phyloP scores from a whole-genome alignment of 2,888 invertebrate genomes.

The Ormyrus nitidulus region DNA sequence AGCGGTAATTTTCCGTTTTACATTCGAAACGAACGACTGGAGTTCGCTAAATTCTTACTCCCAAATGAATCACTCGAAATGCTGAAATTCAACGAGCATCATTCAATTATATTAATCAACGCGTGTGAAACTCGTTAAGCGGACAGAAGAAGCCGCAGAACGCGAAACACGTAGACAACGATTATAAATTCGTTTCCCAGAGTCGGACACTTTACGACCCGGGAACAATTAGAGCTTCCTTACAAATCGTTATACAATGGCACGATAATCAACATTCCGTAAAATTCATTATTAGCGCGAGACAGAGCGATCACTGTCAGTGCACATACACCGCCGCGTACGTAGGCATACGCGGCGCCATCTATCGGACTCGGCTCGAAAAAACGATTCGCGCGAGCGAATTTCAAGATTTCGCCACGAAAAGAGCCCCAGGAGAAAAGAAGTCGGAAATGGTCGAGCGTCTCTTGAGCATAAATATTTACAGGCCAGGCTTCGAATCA shows the following conservation, averaged over 20 bases:
- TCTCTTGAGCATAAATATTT: neutral
- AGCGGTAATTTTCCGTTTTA: too few species aligned
- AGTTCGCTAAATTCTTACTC: too few species aligned
- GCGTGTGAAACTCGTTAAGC: too few species aligned
- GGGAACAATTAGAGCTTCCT: conserved; percentile 14
- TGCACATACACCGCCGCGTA: neutral
- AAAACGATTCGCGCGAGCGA: neutral
- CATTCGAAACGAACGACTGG: too few species aligned
- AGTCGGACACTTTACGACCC: neutral
- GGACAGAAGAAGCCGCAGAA: too few species aligned
- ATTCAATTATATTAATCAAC: too few species aligned
- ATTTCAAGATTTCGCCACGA: neutral
- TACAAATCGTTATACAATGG: neutral
- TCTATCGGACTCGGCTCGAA: conserved; percentile 5
- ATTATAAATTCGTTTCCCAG: neutral
- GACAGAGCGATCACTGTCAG: neutral
- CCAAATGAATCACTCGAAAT: too few species aligned
- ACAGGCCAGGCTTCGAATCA: neutral
- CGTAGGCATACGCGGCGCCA: conserved; percentile 40
- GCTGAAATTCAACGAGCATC: too few species aligned
- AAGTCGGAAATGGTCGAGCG: neutral
- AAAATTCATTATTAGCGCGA: conserved; percentile 16
- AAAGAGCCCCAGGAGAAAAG: neutral
- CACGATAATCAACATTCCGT: conserved; percentile 36
- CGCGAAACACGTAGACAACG: too few species aligned